Conservation (phyloP, 2,797 vertebrate genomes). For the Naso thynnoides region DNA sequence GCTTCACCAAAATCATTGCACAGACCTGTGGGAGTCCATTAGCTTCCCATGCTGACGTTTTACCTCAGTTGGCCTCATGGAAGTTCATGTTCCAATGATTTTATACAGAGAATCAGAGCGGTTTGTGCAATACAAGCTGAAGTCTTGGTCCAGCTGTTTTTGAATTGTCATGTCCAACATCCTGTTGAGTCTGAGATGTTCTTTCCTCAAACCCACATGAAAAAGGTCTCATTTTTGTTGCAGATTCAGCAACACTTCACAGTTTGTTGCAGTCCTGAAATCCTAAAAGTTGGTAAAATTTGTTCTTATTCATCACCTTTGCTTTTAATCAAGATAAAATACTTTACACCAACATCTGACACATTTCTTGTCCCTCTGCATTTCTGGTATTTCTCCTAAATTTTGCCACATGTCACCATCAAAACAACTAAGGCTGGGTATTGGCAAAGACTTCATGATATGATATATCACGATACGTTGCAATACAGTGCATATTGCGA, state of each 20-base stretch:
- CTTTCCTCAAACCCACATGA: background rate
- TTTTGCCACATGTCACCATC: background rate
- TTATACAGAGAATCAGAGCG: background rate
- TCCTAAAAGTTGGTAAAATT: too few species aligned
- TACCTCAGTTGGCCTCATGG: slow-evolving; percentile 8
- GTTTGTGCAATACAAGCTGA: slow-evolving; percentile 1
- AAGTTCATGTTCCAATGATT: slow-evolving; percentile 32
- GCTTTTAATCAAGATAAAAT: background rate
- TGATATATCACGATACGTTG: too few species aligned
- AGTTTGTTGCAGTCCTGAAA: background rate
- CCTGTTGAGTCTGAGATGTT: background rate
- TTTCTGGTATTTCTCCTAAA: background rate
- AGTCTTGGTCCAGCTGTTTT: slow-evolving; percentile 4
- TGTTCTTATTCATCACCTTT: background rate
- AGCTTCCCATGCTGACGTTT: slow-evolving; percentile 46
- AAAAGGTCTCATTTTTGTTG: background rate
- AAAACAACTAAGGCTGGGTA: too few species aligned
- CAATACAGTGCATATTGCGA: too few species aligned
- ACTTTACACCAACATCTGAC: background rate
- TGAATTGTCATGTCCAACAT: background rate
- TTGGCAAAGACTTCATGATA: too few species aligned
- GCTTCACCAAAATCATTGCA: slow-evolving; percentile 17
- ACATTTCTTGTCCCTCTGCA: background rate
- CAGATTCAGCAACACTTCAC: background rate
- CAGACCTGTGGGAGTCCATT: slow-evolving; percentile 43